Base-by-base conservation (phyloP, 1,140 invertebrate species). In the Philotrypesis tridentata region DNA sequence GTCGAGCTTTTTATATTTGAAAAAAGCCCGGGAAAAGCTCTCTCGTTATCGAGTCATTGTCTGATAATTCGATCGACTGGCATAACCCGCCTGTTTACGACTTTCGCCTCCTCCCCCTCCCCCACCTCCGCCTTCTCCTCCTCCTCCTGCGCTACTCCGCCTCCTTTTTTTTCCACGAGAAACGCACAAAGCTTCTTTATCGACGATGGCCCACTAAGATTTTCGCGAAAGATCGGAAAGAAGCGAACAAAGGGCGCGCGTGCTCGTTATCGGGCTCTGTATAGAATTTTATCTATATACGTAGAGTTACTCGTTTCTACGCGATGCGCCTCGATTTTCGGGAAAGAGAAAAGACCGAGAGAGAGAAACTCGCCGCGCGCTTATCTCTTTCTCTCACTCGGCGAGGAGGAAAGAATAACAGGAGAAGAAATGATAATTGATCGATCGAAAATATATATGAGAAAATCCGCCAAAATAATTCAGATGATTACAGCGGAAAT, bases 381-480 rank as follows among this genome's bases (percentile, higher is more conserved):
- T 14, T 40, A 67, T 25, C 27, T 27, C 6, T n/a, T 67, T n/a
- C n/a, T n/a, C n/a, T n/a, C n/a, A n/a, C n/a, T n/a, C n/a, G n/a
- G n/a, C n/a, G 65, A 29, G 29, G 11, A 7, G 6, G 40, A 43
- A 12, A 43, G 40, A 7, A 12, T 11, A 7, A 11, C 2, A 43
- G 12, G 21, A 55, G 5, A n/a, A 55, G 5, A 17, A n/a, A n/a
- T n/a, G n/a, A 55, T n/a, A 55, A 55, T 55, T 55, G 48, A 70
- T 76, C 48, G 60, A 72, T 79, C 29, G 75, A 84, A 85, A 82
- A 82, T 70, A 76, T 70, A 65, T n/a, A n/a, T n/a, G n/a, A n/a
- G n/a, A n/a, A n/a, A n/a, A n/a, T n/a, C n/a, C n/a, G n/a, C n/a
- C n/a, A n/a, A n/a, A n/a, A n/a, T n/a, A n/a, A n/a, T n/a, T n/a